Evolutionary conservation across 2,888 invertebrate genomes (phyloP).

Genomic region (Amphipoea lucens): DNA sequence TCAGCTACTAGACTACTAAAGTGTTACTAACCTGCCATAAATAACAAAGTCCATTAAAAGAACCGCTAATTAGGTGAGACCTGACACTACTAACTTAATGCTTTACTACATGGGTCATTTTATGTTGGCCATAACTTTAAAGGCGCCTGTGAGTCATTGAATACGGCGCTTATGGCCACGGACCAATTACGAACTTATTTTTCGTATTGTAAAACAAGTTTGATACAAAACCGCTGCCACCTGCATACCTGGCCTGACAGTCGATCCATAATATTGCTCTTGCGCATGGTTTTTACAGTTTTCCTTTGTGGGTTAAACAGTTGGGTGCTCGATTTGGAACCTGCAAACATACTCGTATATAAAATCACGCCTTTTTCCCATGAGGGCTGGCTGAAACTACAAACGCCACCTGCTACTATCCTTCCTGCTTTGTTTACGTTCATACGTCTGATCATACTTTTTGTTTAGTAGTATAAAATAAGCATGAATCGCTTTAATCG

Average conservation of each 20-base stretch:
- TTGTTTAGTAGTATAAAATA: background rate
- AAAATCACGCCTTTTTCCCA: background rate
- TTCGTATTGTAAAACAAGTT: constrained; percentile 47
- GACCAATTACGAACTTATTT: constrained; percentile 53
- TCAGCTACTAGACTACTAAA: background rate
- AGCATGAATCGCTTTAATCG: background rate
- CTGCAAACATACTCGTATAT: background rate
- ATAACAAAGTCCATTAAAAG: constrained; percentile 39
- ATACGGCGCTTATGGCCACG: constrained; percentile 46
- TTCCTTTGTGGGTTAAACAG: constrained; percentile 1
- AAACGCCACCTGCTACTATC: background rate
- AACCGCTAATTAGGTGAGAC: constrained; percentile 33
- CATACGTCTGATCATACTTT: background rate
- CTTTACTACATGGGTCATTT: constrained; percentile 15
- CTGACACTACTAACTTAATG: constrained; percentile 6
- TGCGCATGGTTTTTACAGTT: constrained; percentile 20
- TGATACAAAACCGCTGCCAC: constrained; percentile 40
- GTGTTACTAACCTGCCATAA: constrained; percentile 38
- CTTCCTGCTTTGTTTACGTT: background rate
- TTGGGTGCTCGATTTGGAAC: background rate
- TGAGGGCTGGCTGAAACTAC: background rate
- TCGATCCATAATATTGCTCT: constrained; percentile 11
- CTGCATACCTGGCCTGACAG: constrained; percentile 14
- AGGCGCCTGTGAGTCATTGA: constrained; percentile 53
- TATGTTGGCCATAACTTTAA: constrained; percentile 25